phyloP scores from a whole-genome alignment of 2,888 invertebrate species.

The Bimastos eiseni region DNA sequence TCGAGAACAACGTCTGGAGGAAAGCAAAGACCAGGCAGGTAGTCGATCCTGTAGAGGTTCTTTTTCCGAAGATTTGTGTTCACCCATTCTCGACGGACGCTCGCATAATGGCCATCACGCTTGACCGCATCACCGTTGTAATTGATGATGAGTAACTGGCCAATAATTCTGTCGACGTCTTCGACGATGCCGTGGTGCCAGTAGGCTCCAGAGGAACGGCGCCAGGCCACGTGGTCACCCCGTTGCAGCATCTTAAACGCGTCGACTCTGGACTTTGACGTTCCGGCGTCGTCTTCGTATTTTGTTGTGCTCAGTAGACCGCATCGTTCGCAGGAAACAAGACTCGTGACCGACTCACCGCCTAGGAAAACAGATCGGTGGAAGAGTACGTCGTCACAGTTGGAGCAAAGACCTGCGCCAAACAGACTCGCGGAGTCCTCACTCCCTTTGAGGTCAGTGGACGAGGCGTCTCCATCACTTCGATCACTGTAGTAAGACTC shows the following conservation, averaged over 20 bases:
- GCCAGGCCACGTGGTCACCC: constrained; percentile 28
- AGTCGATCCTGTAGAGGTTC: constrained; percentile 28
- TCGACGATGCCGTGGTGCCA: constrained; percentile 30
- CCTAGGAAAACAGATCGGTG: not conserved
- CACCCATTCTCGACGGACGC: constrained; percentile 26
- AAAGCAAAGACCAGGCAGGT: not conserved
- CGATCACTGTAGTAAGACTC: not conserved
- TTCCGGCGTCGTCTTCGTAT: not conserved
- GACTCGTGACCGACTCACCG: not conserved
- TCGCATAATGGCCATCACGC: constrained; percentile 21
- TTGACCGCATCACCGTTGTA: constrained; percentile 25
- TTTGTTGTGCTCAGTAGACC: not conserved
- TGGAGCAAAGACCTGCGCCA: not conserved
- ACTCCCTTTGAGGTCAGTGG: not conserved
- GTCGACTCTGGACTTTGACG: not conserved
- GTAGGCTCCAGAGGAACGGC: constrained; percentile 21
- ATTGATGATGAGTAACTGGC: not conserved
- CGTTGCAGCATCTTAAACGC: not conserved
- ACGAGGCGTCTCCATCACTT: not conserved
- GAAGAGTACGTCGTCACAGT: not conserved
- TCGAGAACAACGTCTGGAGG: not conserved
- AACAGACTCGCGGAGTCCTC: not conserved
- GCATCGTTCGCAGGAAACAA: constrained; percentile 4
- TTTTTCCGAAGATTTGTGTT: not conserved
- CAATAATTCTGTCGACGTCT: not conserved